phyloP scores from a whole-genome alignment of 1,140 invertebrate genomes.

The Drosophila neocordata region DNA sequence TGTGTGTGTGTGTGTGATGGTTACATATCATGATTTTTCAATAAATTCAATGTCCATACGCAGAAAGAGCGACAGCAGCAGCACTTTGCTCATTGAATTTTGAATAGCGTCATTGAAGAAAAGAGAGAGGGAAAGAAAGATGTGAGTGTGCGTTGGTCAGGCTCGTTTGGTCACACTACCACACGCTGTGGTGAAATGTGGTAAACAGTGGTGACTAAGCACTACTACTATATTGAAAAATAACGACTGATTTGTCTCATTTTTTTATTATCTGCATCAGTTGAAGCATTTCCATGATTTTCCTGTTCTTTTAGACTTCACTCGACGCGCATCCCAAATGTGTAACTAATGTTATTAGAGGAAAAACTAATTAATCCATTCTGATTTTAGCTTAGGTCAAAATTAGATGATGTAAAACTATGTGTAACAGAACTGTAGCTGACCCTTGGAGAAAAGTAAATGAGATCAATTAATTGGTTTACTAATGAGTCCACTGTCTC shows the following conservation, averaged over 20 bases:
- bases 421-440: too few relatives aligned
- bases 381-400: not conserved
- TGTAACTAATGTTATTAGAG: not conserved
- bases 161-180: not conserved
- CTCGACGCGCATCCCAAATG: not conserved
- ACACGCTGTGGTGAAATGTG: not conserved
- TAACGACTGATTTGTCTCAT: too few relatives aligned
- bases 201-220: too few relatives aligned
- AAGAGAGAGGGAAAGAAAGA: not conserved
- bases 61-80: constrained; percentile 20
- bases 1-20: constrained; percentile 43
- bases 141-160: not conserved
- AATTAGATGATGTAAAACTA: not conserved
- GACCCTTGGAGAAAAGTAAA: too few relatives aligned
- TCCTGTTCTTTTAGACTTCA: too few relatives aligned
- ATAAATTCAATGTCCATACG: constrained; percentile 69
- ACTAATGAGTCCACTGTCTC: not conserved
- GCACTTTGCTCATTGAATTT: constrained; percentile 79
- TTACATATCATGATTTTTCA: constrained; percentile 81
- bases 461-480: not conserved
- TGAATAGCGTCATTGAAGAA: constrained; percentile 49
- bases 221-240: too few relatives aligned
- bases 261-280: too few relatives aligned
- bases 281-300: too few relatives aligned
- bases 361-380: not conserved